These are phyloP conservation scores for Antheraea yamamai DNA, from an alignment of 2,888 invertebrate species.

Conservation along the genomic window DNA sequence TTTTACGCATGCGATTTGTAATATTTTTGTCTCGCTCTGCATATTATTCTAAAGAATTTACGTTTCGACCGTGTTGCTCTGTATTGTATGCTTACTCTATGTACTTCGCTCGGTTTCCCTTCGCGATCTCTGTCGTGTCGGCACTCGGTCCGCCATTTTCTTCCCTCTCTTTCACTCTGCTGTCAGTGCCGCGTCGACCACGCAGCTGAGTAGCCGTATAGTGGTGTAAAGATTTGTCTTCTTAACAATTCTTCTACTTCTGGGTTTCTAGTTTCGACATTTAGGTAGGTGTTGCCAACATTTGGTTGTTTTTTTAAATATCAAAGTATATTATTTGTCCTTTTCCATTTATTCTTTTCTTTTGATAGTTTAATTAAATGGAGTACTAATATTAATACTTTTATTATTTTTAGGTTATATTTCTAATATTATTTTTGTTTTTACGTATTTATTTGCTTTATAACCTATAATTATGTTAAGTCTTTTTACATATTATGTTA, in stretches of 20 bases:
- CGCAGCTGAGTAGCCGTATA: slow-evolving; percentile 54
- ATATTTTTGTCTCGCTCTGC: slow-evolving; percentile 41
- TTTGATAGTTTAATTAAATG: slow-evolving; percentile 17
- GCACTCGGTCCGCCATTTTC: slow-evolving; percentile 71
- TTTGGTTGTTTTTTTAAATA: slow-evolving; percentile 20
- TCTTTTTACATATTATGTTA: not conserved
- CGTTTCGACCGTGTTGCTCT: slow-evolving; percentile 40
- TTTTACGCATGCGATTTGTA: slow-evolving; percentile 30
- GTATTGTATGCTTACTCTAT: slow-evolving; percentile 40
- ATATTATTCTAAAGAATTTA: slow-evolving; percentile 28
- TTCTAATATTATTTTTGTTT: slow-evolving; percentile 18
- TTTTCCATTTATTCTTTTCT: slow-evolving; percentile 16
- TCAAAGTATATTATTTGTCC: not conserved
- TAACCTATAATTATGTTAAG: not conserved
- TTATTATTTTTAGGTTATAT: slow-evolving; percentile 22
- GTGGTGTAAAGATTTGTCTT: slow-evolving; percentile 53
- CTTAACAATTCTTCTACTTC: slow-evolving; percentile 65
- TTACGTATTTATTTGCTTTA: not conserved
- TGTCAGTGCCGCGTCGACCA: slow-evolving; percentile 65
- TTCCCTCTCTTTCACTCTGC: slow-evolving; percentile 72
- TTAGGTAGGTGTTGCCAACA: slow-evolving; percentile 39
- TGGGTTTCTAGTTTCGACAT: slow-evolving; percentile 40
- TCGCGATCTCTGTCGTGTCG: slow-evolving; percentile 52
- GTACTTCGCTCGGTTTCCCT: slow-evolving; percentile 51
- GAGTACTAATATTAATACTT: slow-evolving; percentile 18